A percentile compares a stretch with the other conserved stretches of the same genome.
Evolutionary conservation across 2,888 invertebrate species (phyloP).

Genomic region (Julus scandinavius): DNA sequence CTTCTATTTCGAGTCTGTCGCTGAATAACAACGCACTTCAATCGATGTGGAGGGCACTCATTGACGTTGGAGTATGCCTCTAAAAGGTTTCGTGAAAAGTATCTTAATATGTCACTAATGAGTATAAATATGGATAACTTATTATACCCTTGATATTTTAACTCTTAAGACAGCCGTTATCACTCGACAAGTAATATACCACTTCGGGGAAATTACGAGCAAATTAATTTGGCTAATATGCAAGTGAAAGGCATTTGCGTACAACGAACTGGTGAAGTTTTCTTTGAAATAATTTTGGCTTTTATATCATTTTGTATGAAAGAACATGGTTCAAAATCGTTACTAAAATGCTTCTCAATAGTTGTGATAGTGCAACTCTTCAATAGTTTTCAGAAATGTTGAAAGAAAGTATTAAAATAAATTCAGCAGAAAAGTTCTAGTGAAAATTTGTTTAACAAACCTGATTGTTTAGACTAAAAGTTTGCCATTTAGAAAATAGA

Average conservation of each 20-base stretch:
- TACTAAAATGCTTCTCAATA: too few species aligned
- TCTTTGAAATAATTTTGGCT: too few species aligned
- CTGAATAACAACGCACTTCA: background rate
- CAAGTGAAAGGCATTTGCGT: background rate
- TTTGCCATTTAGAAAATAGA: too few species aligned
- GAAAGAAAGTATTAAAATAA: too few species aligned
- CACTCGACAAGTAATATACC: background rate
- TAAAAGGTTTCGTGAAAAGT: background rate
- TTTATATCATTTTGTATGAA: too few species aligned
- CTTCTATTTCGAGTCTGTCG: background rate
- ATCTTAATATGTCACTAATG: slow-evolving; percentile 29
- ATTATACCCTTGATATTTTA: background rate
- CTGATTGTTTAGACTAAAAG: too few species aligned
- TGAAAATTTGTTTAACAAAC: too few species aligned
- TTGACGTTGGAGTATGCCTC: background rate
- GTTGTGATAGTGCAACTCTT: too few species aligned
- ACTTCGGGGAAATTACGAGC: background rate
- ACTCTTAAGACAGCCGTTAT: background rate
- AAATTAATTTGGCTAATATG: background rate
- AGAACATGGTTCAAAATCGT: too few species aligned
- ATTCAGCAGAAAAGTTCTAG: too few species aligned
- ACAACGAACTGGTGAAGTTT: too few species aligned
- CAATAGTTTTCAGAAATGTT: too few species aligned
- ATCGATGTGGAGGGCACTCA: slow-evolving; percentile 11
- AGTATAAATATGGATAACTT: background rate